Percentiles rank a stretch among this genome's conserved stretches.
Evolutionary conservation across 1,140 invertebrate species (phyloP).

Genomic region (Melipona quadrifasciata): DNA sequence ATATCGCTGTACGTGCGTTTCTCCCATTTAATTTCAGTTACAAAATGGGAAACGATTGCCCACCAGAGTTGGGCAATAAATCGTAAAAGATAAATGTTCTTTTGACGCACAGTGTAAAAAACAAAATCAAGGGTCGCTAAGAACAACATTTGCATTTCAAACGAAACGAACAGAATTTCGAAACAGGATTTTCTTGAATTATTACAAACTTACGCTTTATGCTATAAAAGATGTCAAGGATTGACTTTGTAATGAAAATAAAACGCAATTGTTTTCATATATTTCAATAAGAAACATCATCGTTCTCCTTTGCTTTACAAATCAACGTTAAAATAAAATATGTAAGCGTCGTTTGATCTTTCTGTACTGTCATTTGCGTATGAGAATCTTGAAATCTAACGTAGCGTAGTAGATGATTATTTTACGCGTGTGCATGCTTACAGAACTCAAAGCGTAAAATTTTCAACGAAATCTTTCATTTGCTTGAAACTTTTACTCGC

Average conservation of each 20-base stretch:
- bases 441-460: background rate
- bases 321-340: background rate
- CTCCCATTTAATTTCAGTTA: no score
- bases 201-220: background rate
- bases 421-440: background rate
- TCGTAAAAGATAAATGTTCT: background rate
- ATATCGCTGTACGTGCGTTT: no score
- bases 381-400: background rate
- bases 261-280: background rate
- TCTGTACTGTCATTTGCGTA: background rate
- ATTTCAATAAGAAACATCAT: background rate
- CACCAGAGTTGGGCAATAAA: background rate
- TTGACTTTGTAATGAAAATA: no score
- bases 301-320: background rate
- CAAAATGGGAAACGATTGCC: no score
- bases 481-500: no score
- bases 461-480: background rate
- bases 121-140: background rate
- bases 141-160: background rate
- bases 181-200: background rate
- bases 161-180: background rate
- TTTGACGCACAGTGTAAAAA: background rate
- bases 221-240: no score
- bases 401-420: background rate
- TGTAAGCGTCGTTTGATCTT: background rate